Conservation (phyloP, 2,113 vertebrate species). For the Platanista minor region DNA sequence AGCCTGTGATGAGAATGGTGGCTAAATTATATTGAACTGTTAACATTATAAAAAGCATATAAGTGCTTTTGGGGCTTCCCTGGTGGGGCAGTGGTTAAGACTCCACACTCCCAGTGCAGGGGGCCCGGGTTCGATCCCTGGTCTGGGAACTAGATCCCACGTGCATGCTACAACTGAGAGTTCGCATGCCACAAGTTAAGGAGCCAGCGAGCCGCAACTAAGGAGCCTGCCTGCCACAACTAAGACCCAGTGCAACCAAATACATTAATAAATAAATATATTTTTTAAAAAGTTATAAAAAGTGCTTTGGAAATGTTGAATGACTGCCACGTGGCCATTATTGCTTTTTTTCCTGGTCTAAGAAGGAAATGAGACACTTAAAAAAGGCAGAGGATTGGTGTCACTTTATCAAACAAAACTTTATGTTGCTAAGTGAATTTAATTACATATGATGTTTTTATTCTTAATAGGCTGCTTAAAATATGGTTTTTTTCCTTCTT, state of each 20-base stretch:
- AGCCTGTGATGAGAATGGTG: background rate
- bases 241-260: too few relatives aligned
- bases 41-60: background rate
- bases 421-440: background rate
- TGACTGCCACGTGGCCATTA: background rate
- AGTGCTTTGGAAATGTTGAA: constrained; percentile 22
- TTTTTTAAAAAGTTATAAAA: background rate
- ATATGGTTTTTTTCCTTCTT: background rate
- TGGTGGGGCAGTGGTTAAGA: too few relatives aligned
- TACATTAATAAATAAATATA: too few relatives aligned
- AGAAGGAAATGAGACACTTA: background rate
- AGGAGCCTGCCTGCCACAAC: too few relatives aligned
- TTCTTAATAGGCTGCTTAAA: background rate
- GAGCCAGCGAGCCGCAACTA: too few relatives aligned
- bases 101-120: too few relatives aligned
- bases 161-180: too few relatives aligned
- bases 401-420: background rate
- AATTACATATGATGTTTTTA: background rate
- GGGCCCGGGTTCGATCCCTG: too few relatives aligned
- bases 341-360: background rate
- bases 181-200: too few relatives aligned
- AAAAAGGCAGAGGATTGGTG: background rate
- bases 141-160: too few relatives aligned
- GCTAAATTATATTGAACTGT: background rate
- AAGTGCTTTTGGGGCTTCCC: background rate